Conservation (phyloP, 2,888 invertebrate genomes). For the Morpho helenor region DNA sequence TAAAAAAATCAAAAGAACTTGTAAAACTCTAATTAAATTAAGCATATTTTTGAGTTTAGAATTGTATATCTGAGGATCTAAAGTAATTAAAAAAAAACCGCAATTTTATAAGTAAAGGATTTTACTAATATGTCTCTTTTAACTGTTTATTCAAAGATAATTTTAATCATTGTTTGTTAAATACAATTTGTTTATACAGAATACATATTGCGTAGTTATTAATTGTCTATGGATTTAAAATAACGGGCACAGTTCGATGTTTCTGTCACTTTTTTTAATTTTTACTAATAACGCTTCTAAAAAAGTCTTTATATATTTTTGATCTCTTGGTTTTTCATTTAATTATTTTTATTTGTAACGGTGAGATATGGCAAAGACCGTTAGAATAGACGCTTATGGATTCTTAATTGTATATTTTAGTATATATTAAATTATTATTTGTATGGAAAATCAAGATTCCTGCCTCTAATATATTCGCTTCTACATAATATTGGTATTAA, state of each 20-base stretch:
- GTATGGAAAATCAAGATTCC: slow-evolving; percentile 24
- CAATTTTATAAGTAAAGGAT: too few relatives aligned
- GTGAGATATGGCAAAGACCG: background rate
- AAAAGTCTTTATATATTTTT: background rate
- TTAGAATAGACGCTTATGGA: slow-evolving; percentile 12
- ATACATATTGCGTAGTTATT: background rate
- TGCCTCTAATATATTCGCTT: slow-evolving; percentile 8
- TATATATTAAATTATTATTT: slow-evolving; percentile 2
- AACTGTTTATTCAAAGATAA: too few relatives aligned
- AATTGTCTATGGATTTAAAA: background rate
- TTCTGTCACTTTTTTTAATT: background rate
- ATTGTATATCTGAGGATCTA: too few relatives aligned
- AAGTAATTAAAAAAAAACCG: too few relatives aligned
- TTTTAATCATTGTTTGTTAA: too few relatives aligned
- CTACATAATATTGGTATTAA: background rate
- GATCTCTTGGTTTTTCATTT: slow-evolving; percentile 2
- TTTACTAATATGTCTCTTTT: too few relatives aligned
- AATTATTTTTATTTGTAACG: background rate
- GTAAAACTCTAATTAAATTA: too few relatives aligned
- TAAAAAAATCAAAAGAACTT: too few relatives aligned
- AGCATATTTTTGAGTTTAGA: too few relatives aligned
- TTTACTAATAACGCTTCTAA: background rate
- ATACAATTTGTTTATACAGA: too few relatives aligned
- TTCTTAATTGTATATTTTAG: slow-evolving; percentile 19
- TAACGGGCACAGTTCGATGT: background rate